Conservation (phyloP, 2,888 invertebrate genomes). For the Coelinius sp. region DNA sequence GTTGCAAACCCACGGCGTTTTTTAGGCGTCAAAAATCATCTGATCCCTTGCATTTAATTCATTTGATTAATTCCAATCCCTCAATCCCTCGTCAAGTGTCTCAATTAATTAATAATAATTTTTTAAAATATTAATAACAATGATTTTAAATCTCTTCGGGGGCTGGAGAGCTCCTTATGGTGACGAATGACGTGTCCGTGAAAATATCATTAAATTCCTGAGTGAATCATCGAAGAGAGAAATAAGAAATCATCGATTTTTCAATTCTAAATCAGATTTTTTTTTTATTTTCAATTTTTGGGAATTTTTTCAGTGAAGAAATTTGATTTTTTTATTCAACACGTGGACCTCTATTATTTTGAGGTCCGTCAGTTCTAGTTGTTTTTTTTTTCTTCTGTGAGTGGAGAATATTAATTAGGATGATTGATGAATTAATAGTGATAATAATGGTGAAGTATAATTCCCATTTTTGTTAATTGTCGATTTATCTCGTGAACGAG, state of each 20-base stretch:
- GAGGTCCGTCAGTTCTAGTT: too few species aligned
- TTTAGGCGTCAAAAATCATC: conserved; percentile 59
- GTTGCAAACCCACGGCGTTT: conserved; percentile 58
- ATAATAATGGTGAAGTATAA: too few species aligned
- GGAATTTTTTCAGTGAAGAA: background rate
- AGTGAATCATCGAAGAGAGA: conserved; percentile 18
- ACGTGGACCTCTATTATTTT: too few species aligned
- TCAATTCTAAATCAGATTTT: background rate
- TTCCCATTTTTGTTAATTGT: too few species aligned
- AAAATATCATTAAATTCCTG: conserved; percentile 10
- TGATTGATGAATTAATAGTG: too few species aligned
- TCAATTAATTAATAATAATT: background rate
- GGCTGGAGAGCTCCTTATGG: background rate
- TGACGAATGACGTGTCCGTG: conserved; percentile 7
- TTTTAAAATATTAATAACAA: background rate
- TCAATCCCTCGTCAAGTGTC: background rate
- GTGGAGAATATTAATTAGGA: too few species aligned
- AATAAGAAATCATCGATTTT: background rate
- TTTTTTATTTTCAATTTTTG: background rate
- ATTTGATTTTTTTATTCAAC: background rate
- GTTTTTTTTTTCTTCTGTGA: too few species aligned
- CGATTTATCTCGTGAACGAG: too few species aligned
- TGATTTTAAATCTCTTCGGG: background rate
- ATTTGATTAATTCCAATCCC: conserved; percentile 2
- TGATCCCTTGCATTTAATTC: conserved; percentile 33